These are phyloP conservation scores for Sakesphorus luctuosus DNA, from an alignment of 2,113 vertebrate species.

Conservation along the genomic window DNA sequence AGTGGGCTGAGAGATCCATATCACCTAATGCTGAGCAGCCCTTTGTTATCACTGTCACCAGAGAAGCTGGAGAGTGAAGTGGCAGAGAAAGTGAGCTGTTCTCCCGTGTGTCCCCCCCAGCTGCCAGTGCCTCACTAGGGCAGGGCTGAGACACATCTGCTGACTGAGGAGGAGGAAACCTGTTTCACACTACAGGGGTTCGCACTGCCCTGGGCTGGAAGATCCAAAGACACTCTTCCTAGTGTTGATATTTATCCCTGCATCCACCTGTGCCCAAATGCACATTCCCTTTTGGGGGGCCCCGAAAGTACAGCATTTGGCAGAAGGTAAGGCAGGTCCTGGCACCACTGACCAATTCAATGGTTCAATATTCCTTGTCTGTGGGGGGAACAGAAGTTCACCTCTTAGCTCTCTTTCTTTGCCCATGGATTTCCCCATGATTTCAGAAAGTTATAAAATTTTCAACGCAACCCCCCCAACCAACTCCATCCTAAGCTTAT, in stretches of 20 bases:
- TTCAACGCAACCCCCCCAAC: neutral
- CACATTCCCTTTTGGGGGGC: neutral
- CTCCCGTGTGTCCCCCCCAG: rapidly evolving
- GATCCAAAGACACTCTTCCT: neutral
- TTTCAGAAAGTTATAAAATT: neutral
- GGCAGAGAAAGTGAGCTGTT: conserved; percentile 26
- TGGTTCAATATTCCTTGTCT: neutral
- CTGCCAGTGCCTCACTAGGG: neutral
- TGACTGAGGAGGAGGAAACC: neutral
- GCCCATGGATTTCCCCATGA: neutral
- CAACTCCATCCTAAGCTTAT: neutral
- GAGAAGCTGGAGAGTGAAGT: conserved; percentile 6
- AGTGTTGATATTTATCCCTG: neutral
- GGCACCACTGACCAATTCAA: neutral
- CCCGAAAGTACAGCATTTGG: neutral
- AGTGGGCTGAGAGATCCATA: conserved; percentile 21
- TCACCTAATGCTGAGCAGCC: conserved; percentile 11
- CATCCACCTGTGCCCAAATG: neutral
- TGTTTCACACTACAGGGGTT: neutral
- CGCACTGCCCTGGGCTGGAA: neutral
- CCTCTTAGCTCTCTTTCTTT: neutral
- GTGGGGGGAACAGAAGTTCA: neutral
- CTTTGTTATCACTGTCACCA: conserved; percentile 52
- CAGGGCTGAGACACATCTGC: neutral
- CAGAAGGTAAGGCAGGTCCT: neutral